Evolutionary conservation across 23 tunicate genomes (phyloP).

Genomic region (Diplosoma virens): DNA sequence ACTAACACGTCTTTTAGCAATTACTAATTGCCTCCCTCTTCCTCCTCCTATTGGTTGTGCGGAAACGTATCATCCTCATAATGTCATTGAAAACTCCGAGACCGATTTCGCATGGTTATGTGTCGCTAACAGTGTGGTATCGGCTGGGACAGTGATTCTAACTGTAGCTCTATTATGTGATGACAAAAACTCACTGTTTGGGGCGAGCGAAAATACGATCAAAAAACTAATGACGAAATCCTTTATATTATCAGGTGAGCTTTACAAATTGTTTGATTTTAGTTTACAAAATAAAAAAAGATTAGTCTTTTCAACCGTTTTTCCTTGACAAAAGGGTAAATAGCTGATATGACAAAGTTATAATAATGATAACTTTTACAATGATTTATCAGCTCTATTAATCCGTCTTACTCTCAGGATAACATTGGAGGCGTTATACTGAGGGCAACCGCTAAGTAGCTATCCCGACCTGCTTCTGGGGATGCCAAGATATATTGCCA

Average conservation of each 20-base stretch:
- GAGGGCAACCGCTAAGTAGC: no score
- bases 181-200: constrained; percentile 3
- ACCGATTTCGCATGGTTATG: constrained; percentile 65
- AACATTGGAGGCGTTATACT: no score
- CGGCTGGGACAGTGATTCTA: background rate
- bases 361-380: no score
- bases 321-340: background rate
- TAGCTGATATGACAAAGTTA: no score
- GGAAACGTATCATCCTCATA: background rate
- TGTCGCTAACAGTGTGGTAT: constrained; percentile 10
- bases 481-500: no score
- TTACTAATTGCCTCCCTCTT: constrained; percentile 55
- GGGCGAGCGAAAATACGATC: constrained; percentile 13
- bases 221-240: constrained; percentile 16
- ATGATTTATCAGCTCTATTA: no score
- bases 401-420: no score
- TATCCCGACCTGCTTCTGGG: no score
- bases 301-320: background rate
- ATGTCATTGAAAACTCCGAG: constrained; percentile 34
- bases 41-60: constrained; percentile 82
- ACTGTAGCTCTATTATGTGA: background rate
- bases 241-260: constrained; percentile 31
- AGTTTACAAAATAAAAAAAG: no score
- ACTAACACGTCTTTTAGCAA: constrained; percentile 21
- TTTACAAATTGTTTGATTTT: no score